Evolutionary conservation across 2,797 vertebrate species (phyloP).

Genomic region (Anas flavirostris): DNA sequence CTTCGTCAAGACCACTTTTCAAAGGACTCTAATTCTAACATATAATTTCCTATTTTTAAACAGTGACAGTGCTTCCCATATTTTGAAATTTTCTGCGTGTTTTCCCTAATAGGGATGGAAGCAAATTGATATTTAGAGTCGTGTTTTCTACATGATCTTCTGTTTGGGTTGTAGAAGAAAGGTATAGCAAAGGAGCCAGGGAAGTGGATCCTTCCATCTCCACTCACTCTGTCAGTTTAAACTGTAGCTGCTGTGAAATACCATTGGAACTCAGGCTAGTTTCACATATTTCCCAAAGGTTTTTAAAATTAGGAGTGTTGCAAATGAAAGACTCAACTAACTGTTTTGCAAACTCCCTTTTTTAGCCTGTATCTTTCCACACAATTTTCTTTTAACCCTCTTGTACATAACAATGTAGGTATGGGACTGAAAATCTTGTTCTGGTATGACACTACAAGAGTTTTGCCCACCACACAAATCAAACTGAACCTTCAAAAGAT

Average conservation of each 20-base stretch:
- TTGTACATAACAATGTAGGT: background rate
- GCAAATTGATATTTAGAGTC: background rate
- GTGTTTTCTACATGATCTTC: background rate
- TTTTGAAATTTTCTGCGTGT: background rate
- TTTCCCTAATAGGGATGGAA: background rate
- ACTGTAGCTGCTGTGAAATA: background rate
- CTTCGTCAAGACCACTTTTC: background rate
- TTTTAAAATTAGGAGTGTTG: background rate
- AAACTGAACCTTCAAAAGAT: background rate
- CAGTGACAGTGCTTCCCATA: background rate
- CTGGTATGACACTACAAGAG: background rate
- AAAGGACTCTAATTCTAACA: background rate
- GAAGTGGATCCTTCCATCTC: background rate
- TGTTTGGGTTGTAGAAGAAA: background rate
- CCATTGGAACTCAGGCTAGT: background rate
- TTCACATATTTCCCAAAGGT: background rate
- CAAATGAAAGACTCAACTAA: background rate
- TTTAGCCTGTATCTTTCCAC: background rate
- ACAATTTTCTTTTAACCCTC: background rate
- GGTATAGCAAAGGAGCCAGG: background rate
- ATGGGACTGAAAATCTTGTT: background rate
- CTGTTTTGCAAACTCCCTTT: background rate
- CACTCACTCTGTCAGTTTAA: background rate
- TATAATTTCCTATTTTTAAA: background rate
- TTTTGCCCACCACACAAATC: background rate